Evolutionary conservation across 2,888 invertebrate species (phyloP).

Genomic region (Dorcus hopei): DNA sequence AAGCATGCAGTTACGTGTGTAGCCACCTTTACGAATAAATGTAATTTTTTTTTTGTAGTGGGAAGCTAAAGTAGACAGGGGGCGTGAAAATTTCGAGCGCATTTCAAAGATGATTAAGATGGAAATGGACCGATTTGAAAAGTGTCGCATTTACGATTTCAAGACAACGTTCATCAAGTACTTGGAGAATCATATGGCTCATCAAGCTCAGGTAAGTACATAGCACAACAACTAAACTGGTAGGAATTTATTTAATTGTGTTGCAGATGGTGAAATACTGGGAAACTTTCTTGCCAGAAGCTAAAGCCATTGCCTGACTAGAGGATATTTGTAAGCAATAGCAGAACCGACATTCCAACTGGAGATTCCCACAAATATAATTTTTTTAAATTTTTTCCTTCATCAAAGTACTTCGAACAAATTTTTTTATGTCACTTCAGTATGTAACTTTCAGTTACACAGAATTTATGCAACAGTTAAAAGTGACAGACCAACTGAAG

Average conservation of each 20-base stretch:
- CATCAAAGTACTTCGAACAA: too few relatives aligned
- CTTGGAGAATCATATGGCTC: constrained; percentile 89
- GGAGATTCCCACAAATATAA: constrained; percentile 38
- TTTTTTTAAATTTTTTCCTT: neutral
- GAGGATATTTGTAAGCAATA: constrained; percentile 46
- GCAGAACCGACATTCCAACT: constrained; percentile 47
- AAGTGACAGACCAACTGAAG: too few relatives aligned
- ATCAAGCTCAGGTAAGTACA: constrained; percentile 80
- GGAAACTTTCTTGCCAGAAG: constrained; percentile 96
- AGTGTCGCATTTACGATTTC: constrained; percentile 83
- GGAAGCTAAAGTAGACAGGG: constrained; percentile 95
- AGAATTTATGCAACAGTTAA: too few relatives aligned
- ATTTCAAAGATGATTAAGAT: constrained; percentile 92
- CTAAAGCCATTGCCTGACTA: constrained; percentile 83
- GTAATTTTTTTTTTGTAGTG: constrained; percentile 57
- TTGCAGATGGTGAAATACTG: constrained; percentile 85
- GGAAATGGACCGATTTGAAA: constrained; percentile 90
- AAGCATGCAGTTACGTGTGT: too few relatives aligned
- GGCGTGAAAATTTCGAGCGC: constrained; percentile 93
- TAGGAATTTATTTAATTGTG: constrained; percentile 10
- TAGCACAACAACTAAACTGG: neutral
- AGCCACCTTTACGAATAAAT: too few relatives aligned
- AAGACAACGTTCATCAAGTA: constrained; percentile 86
- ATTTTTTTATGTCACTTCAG: too few relatives aligned
- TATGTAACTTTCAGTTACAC: too few relatives aligned